These are phyloP conservation scores for Mnemiopsis leidyi DNA, from an alignment of 37 sponge, comb jelly and placozoan genomes.

Conservation along the genomic window DNA sequence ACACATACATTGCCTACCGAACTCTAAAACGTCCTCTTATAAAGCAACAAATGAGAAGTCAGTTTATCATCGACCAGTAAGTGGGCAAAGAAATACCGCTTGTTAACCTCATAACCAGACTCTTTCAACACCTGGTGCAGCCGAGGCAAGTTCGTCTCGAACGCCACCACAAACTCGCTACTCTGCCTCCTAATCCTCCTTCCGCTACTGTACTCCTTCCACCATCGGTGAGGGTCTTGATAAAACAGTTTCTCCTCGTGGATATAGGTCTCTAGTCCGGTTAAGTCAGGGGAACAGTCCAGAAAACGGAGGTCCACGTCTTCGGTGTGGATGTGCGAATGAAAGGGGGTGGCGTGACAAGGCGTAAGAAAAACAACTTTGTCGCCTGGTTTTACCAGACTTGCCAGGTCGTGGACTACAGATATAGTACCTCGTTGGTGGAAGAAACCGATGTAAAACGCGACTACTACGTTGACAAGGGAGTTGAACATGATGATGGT, in stretches of 20 bases:
- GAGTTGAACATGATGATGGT: background rate
- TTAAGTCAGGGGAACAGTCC: constrained; percentile 20
- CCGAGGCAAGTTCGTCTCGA: background rate
- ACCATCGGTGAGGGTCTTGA: background rate
- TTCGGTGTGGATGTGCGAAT: constrained; percentile 21
- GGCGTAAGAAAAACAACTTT: constrained; percentile 4
- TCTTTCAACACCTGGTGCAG: background rate
- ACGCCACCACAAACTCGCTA: background rate
- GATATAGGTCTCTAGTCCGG: background rate
- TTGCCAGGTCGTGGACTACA: background rate
- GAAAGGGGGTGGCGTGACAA: constrained; percentile 37
- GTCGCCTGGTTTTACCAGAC: background rate
- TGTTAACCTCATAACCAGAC: background rate
- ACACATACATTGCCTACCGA: too few relatives aligned
- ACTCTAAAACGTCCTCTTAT: background rate
- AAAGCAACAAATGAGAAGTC: constrained; percentile 5
- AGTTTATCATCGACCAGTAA: constrained; percentile 50
- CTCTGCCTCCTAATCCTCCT: background rate
- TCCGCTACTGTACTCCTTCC: background rate
- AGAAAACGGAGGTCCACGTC: constrained; percentile 1
- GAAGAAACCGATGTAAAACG: constrained; percentile 37
- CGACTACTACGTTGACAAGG: background rate
- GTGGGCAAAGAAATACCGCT: constrained; percentile 8
- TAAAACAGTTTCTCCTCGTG: constrained; percentile 35
- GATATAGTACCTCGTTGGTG: constrained; percentile 36